These are phyloP conservation scores for Arothron firmamentum DNA, from an alignment of 2,113 vertebrate species.

Conservation along the genomic window DNA sequence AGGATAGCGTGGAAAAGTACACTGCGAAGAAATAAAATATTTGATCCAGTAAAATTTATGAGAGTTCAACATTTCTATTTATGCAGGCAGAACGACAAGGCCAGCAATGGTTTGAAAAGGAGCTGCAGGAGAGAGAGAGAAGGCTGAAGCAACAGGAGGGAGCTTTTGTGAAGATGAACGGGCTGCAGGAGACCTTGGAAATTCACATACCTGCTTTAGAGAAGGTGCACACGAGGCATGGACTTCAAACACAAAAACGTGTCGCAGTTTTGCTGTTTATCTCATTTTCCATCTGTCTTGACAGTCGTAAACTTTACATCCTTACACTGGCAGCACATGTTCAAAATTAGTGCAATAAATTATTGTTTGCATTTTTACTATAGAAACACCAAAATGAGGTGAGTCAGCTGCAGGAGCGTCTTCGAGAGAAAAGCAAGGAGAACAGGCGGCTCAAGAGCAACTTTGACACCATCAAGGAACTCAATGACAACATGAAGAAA, in stretches of 20 bases:
- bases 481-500: constrained; percentile 84
- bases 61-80: constrained; percentile 7
- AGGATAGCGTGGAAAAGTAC: too few species aligned
- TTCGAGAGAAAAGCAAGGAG: constrained; percentile 81
- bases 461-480: constrained; percentile 83
- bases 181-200: constrained; percentile 76
- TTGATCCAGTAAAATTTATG: too few species aligned
- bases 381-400: constrained; percentile 81
- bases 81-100: constrained; percentile 75
- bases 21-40: too few species aligned
- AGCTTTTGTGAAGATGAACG: constrained; percentile 74
- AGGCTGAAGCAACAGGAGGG: constrained; percentile 75
- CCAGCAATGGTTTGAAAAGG: constrained; percentile 77
- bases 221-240: constrained; percentile 68
- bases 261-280: too few species aligned
- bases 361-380: background rate
- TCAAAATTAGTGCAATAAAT: too few species aligned
- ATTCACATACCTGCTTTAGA: constrained; percentile 73
- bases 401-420: constrained; percentile 74
- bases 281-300: background rate
- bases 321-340: too few species aligned
- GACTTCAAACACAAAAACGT: too few species aligned
- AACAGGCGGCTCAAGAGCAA: constrained; percentile 83
- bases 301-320: background rate
- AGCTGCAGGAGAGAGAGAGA: constrained; percentile 77